Base-by-base conservation (phyloP, 2,888 invertebrate species). In the Heliconius charithonia region DNA sequence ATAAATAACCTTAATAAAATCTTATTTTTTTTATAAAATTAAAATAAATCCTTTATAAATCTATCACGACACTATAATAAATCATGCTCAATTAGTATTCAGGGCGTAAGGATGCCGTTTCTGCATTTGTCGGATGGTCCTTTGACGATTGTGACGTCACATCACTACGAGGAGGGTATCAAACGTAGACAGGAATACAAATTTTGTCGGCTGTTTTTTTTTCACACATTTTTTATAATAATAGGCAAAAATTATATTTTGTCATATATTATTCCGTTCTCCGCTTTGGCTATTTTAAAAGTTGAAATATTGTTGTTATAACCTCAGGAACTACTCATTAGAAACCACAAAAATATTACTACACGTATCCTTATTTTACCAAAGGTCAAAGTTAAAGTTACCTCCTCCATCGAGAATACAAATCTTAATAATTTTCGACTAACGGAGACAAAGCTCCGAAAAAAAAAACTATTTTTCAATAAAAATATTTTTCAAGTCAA, bases 71-170 rank as follows among this genome's bases (percentile, higher is more conserved):
- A 29, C 10, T 56, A 59, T 70, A 56, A 56, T 66, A 29, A 75
- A 56, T 76, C 25, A 25, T 67, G 9, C 32, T 37, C 56, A 69
- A 62, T 76, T 76, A 25, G 62, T 69, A 76, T 76, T 71, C 70
- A 32, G 32, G 41, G 12, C 41, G 13, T 45, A 32, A 66, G 37
- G n/a, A 45, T 45, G 45, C 56, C 71, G n/a, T 76, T 66, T 62
- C 27, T 71, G 71, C 56, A 72, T 71, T 66, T 76, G 56, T 79
- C 59, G 56, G 25, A 32, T 65, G 71, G 71, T 71, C 72, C 66
- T 71, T 71, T 76, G 72, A 77, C 65, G 56, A 66, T 78, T 73
- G 41, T 67, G 32, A 71, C 19, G 41, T 41, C 69, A n/a, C 69
- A 41, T 65, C 71, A 72, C 66, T 25, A 75, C 59, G 29, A 79